phyloP scores from a whole-genome alignment of 1,140 invertebrate genomes.

The Drosophila azteca region DNA sequence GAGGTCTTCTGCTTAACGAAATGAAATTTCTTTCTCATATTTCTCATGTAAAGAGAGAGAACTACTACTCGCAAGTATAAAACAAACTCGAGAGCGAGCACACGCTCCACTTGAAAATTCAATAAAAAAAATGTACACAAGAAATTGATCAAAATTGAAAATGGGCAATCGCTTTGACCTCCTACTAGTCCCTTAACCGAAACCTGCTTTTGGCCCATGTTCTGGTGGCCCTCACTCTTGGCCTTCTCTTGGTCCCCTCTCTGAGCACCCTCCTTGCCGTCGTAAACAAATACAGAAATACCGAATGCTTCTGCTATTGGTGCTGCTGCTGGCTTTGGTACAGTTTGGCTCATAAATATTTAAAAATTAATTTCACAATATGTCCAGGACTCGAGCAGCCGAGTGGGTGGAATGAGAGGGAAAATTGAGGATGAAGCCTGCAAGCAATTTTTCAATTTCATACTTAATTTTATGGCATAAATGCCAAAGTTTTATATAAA shows the following conservation, averaged over 20 bases:
- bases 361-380: conserved; percentile 83
- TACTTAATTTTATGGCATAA: conserved; percentile 82
- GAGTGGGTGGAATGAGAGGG: neutral
- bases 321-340: conserved; percentile 14
- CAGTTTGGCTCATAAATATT: conserved; percentile 73
- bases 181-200: neutral
- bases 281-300: conserved; percentile 70
- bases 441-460: conserved; percentile 79
- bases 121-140: conserved; percentile 30
- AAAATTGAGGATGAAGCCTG: conserved; percentile 17
- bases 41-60: conserved; percentile 58
- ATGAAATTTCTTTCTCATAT: conserved; percentile 65
- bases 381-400: conserved; percentile 26
- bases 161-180: conserved; percentile 45
- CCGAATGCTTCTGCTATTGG: conserved; percentile 17
- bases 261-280: conserved; percentile 1
- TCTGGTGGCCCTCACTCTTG: neutral
- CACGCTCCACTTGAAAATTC: conserved; percentile 65
- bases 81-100: conserved; percentile 34
- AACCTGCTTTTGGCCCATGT: neutral
- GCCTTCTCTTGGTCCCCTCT: neutral
- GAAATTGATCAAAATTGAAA: conserved; percentile 58
- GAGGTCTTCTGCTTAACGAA: conserved; percentile 46
- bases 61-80: neutral
- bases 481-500: conserved; percentile 69